These are phyloP conservation scores for Drosophila meridionalis DNA, from an alignment of 2,888 invertebrate genomes.

Conservation along the genomic window DNA sequence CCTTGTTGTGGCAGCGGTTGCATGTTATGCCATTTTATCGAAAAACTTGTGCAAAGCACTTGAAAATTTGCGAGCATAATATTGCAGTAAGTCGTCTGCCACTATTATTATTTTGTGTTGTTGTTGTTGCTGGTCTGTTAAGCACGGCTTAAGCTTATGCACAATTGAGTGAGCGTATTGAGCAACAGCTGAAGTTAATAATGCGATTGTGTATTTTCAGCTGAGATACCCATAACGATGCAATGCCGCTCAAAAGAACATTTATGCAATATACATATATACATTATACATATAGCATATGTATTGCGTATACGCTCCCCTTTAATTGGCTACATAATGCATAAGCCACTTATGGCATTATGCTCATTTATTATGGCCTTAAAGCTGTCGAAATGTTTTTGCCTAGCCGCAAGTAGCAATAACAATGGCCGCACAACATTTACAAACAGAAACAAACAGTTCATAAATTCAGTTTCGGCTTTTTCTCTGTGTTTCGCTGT, in stretches of 20 bases:
- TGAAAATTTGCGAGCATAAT: conserved; percentile 61
- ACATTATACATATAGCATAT: neutral
- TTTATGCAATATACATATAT: neutral
- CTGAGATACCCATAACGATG: neutral
- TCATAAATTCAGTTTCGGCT: conserved; percentile 41
- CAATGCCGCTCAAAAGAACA: neutral
- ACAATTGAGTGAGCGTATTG: conserved; percentile 8
- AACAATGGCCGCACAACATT: conserved; percentile 11
- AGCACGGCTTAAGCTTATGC: conserved; percentile 22
- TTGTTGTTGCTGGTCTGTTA: conserved; percentile 8
- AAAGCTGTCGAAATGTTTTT: conserved; percentile 19
- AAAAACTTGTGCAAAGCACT: conserved; percentile 62
- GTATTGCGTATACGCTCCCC: neutral
- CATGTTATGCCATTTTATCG: conserved; percentile 61
- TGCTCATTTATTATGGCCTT: conserved; percentile 11
- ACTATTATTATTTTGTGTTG: conserved; percentile 3
- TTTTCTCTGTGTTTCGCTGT: neutral
- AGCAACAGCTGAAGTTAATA: conserved; percentile 1
- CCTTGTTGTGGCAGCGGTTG: conserved; percentile 53
- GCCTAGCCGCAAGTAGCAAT: conserved; percentile 15
- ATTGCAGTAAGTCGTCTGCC: conserved; percentile 22
- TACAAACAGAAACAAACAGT: conserved; percentile 25
- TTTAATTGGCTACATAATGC: conserved; percentile 1
- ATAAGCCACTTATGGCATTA: conserved; percentile 1
- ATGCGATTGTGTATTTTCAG: neutral